Evolutionary conservation across 2,888 invertebrate genomes (phyloP).

Genomic region (Gerris lacustris): DNA sequence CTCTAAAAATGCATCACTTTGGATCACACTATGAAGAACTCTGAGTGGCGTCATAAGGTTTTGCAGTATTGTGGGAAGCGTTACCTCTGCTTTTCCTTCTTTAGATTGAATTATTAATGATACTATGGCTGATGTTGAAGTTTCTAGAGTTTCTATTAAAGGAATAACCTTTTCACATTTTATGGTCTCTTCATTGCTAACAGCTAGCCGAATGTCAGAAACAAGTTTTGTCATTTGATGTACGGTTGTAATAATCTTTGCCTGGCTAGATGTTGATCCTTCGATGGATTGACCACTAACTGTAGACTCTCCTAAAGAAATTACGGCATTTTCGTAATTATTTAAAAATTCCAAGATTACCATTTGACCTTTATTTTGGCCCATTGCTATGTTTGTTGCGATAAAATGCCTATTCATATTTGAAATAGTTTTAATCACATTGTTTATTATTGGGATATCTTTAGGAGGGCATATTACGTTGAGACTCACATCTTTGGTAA

Average conservation of each 20-base stretch:
- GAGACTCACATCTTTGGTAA: background rate
- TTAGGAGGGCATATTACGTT: background rate
- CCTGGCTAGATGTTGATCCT: background rate
- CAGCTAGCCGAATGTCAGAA: background rate
- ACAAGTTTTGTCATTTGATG: background rate
- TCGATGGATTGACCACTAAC: background rate
- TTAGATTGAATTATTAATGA: background rate
- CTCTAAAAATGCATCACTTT: background rate
- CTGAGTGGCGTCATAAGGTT: slow-evolving; percentile 19
- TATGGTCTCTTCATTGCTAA: background rate
- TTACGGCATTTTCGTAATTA: background rate
- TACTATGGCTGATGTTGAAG: background rate
- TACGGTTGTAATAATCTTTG: background rate
- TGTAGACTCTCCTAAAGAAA: background rate
- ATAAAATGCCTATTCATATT: background rate
- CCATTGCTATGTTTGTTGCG: background rate
- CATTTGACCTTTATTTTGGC: background rate
- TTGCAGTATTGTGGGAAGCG: slow-evolving; percentile 19
- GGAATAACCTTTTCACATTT: background rate
- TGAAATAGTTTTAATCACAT: background rate
- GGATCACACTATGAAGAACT: slow-evolving; percentile 15
- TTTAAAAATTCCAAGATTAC: background rate
- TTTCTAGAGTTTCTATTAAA: background rate
- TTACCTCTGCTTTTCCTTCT: background rate
- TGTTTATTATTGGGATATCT: background rate